Conservation (phyloP, 2,113 vertebrate genomes). For the Proterorhinus semilunaris region DNA sequence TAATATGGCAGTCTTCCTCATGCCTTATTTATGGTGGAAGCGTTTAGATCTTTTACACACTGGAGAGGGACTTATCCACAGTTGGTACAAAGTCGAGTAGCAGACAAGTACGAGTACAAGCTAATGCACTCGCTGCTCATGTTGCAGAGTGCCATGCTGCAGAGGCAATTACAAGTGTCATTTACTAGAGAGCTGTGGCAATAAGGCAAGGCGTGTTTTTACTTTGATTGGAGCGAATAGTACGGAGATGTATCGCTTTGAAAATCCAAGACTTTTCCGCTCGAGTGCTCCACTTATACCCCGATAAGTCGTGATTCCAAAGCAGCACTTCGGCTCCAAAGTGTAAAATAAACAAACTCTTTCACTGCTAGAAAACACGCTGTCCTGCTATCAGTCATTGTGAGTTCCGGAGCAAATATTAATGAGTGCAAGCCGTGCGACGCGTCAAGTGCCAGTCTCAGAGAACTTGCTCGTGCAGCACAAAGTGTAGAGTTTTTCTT, state of each 20-base stretch:
- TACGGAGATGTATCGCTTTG: too few relatives aligned
- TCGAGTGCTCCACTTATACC: too few relatives aligned
- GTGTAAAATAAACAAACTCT: too few relatives aligned
- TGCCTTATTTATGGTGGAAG: slow-evolving; percentile 5
- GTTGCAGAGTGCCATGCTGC: neutral
- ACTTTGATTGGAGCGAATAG: too few relatives aligned
- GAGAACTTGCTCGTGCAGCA: neutral
- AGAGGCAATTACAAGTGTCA: neutral
- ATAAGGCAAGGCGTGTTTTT: too few relatives aligned
- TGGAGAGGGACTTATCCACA: slow-evolving; percentile 7
- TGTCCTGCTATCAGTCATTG: too few relatives aligned
- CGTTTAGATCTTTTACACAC: slow-evolving; percentile 1
- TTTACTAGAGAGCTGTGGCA: neutral
- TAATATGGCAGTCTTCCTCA: slow-evolving; percentile 5
- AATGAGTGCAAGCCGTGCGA: neutral
- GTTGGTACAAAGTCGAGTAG: neutral
- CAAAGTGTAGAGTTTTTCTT: slow-evolving; percentile 2
- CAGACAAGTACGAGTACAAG: neutral
- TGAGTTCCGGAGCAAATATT: neutral
- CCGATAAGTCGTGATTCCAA: too few relatives aligned
- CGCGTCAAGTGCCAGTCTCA: neutral
- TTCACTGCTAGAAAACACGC: too few relatives aligned
- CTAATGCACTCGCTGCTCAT: neutral
- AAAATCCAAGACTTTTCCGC: too few relatives aligned
- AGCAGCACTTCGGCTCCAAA: too few relatives aligned